Evolutionary conservation across 2,888 invertebrate genomes (phyloP).

Genomic region (Lypha dubia): DNA sequence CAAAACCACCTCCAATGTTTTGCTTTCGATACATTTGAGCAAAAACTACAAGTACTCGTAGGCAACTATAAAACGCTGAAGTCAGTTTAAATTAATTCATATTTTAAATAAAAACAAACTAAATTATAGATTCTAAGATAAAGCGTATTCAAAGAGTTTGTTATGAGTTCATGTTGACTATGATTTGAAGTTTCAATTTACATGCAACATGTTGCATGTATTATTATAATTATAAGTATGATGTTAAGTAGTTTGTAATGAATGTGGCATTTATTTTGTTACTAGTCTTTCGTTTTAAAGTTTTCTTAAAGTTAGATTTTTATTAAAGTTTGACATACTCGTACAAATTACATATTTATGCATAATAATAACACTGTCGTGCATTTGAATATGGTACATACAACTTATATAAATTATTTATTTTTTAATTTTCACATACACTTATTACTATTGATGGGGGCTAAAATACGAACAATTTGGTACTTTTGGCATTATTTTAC

Average conservation of each 20-base stretch:
- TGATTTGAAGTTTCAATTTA: conserved; percentile 41
- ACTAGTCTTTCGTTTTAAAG: not conserved
- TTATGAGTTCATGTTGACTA: conserved; percentile 15
- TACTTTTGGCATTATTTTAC: too few species aligned
- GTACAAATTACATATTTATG: conserved; percentile 48
- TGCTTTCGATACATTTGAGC: conserved; percentile 10
- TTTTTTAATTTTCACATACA: too few species aligned
- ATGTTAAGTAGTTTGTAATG: conserved; percentile 48
- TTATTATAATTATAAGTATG: conserved; percentile 54
- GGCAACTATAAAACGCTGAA: conserved; percentile 4
- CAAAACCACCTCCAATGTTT: conserved; percentile 59
- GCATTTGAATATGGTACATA: not conserved
- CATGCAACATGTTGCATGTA: conserved; percentile 74
- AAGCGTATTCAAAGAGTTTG: conserved; percentile 10
- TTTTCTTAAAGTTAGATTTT: not conserved
- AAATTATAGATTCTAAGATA: conserved; percentile 3
- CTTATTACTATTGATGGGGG: too few species aligned
- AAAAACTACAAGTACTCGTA: conserved; percentile 34
- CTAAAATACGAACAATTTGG: too few species aligned
- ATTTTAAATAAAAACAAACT: conserved; percentile 32
- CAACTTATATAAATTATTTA: too few species aligned
- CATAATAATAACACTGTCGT: conserved; percentile 20
- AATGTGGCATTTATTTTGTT: conserved; percentile 48
- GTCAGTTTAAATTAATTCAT: conserved; percentile 32
- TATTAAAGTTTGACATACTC: conserved; percentile 26